Conservation (phyloP, 2,888 invertebrate genomes). For the Dryobota labecula region DNA sequence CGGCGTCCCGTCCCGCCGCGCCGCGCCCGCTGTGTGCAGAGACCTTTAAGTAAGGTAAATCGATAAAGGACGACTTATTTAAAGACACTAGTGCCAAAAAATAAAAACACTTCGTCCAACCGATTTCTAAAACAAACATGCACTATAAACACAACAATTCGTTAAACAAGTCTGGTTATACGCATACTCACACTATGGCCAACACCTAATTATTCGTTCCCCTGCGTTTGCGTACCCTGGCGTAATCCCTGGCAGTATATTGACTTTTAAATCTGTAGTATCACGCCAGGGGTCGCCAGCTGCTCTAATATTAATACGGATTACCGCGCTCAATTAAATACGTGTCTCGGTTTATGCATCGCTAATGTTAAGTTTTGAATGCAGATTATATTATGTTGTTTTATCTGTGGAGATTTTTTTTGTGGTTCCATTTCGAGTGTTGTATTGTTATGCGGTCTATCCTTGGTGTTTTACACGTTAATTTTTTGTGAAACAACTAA, state of each 20-base stretch:
- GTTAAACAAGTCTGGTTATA: constrained; percentile 21
- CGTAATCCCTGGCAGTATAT: constrained; percentile 66
- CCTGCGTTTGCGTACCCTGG: constrained; percentile 42
- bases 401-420: constrained; percentile 22
- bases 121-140: neutral
- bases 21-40: too few species aligned
- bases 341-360: constrained; percentile 58
- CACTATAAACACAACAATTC: constrained; percentile 18
- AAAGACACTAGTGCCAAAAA: neutral
- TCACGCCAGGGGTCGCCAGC: constrained; percentile 70
- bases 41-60: too few species aligned
- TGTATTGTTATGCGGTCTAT: neutral
- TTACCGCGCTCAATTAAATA: constrained; percentile 74
- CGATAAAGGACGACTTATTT: neutral
- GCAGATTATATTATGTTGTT: constrained; percentile 31
- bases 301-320: constrained; percentile 75
- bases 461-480: neutral
- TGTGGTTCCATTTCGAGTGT: constrained; percentile 1
- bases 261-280: constrained; percentile 77
- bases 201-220: constrained; percentile 64
- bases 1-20: too few species aligned
- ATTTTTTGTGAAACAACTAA: too few species aligned
- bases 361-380: constrained; percentile 61
- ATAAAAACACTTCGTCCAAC: neutral
- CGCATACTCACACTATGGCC: constrained; percentile 25